Percentiles rank a stretch among this genome's conserved stretches.
phyloP scores from a whole-genome alignment of 2,113 vertebrate genomes.

The Calidris pugnax region DNA sequence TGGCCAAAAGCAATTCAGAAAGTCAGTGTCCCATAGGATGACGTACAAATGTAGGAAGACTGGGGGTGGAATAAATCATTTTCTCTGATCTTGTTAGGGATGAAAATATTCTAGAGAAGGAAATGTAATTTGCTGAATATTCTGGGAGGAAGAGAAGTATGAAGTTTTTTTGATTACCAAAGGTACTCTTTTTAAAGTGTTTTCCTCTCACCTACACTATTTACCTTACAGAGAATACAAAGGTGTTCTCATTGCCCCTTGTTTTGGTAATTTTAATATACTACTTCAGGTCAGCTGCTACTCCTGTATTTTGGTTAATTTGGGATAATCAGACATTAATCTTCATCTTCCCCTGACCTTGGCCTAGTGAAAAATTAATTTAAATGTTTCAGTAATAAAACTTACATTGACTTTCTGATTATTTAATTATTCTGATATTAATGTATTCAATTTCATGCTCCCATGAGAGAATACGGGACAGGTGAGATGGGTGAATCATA shows the following conservation, averaged over 20 bases:
- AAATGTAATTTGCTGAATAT: slow-evolving; percentile 62
- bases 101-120: slow-evolving; percentile 69
- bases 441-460: not conserved
- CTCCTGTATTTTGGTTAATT: not conserved
- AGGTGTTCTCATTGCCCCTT: not conserved
- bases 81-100: slow-evolving; percentile 78
- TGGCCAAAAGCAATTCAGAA: slow-evolving; percentile 81
- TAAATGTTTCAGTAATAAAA: not conserved
- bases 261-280: not conserved
- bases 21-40: slow-evolving; percentile 74
- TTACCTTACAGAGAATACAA: not conserved
- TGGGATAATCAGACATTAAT: not conserved
- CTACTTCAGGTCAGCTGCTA: not conserved
- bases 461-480: not conserved
- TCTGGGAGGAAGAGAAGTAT: slow-evolving; percentile 42
- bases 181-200: not conserved
- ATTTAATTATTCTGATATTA: not conserved
- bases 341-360: not conserved
- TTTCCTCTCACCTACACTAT: not conserved
- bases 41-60: slow-evolving; percentile 69
- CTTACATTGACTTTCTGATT: not conserved
- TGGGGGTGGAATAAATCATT: slow-evolving; percentile 80
- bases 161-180: slow-evolving; percentile 35
- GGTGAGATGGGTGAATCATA: not conserved
- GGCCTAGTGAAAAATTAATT: not conserved